Evolutionary conservation across 2,113 vertebrate species (phyloP), one percentile per base, ranked within the genome.

Genomic region (Lasiurus cinereus): DNA sequence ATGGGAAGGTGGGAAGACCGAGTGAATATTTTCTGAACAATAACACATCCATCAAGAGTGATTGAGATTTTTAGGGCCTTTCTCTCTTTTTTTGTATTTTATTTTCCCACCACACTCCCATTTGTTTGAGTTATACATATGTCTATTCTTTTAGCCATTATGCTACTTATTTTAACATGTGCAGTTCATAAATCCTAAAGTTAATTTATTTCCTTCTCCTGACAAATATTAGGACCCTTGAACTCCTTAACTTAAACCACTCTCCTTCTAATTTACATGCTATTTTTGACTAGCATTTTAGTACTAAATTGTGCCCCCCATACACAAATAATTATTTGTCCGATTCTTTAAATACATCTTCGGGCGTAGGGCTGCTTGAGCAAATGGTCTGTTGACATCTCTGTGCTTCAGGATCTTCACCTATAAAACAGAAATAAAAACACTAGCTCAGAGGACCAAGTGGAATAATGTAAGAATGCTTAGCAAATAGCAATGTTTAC

Each of bases 101-200:
- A 43, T 56, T 85, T 76, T 56, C 18, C 72, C 21, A 56, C 33
- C 6, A 43, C 52, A 50, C 7, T 62, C 43, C 14, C 29, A 43
- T 67, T 76, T 77, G 33, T 92, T 77, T 77, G 33, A 85, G 36
- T 56, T 78, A 48, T 16, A 59, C 2, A 74, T 27, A 76, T 6
- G 12, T 12, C 74, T 72, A 39, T 93, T 80, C 31, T 62, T 31
- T 59, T 31, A 70, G 83, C 24, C 39, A 22, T 67, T 69, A 31
- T 62, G 18, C 4, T 69, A n/a, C 36, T 36, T 78, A 86, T 86
- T 79, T 79, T 93, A 48, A 93, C n/a, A 79, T 15, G 16, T 33
- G 54, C 52, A 77, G 11, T 59, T 93, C 62, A 70, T 93, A 79
- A 62, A 79, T 33, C 70, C 74, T 87, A 31, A 48, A 76, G 59